Base-by-base conservation (phyloP, 1,140 invertebrate species). In the Scaptodrosophila lebanonensis region DNA sequence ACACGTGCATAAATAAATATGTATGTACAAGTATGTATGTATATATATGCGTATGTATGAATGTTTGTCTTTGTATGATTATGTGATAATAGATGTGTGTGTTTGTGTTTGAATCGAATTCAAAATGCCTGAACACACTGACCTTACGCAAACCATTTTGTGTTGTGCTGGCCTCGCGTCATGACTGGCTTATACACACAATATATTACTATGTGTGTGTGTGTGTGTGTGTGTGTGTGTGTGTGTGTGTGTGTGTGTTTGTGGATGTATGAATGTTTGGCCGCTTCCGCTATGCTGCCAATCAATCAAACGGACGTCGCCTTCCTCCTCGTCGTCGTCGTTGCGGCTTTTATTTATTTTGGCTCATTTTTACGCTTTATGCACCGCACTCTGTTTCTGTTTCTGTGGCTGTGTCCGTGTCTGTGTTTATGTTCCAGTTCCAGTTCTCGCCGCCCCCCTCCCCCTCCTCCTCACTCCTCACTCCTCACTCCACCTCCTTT, bases 351-450 rank as follows among this genome's bases (percentile, higher is more conserved):
- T 76, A 71, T 76, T 76, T 77, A 76, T 76, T 77, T 76, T 63
- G 71, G 62, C 52, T 77, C 61, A 77, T 75, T 75, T 75, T 75
- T 75, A 75, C 70, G 70, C 70, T 75, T 70, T 76, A 75, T 75
- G 70, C 65, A 66, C 71, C 59, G 66, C 66, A 43, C 60, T 51
- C 45, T 59, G 54, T 36, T 17, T 36, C 53, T 38, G 17, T 44
- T 6, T 8, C 13, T 58, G 39, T 48, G 42, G 35, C 17, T 32
- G 30, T 13, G 29, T 13, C 11, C 36, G 27, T 36, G 15, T 16
- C 16, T 17, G 16, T 39, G 8, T 43, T 18, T 17, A 43, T 39
- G 8, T 13, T 9, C 32, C 8, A 18, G 9, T 5, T 30, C 32
- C 3, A n/a, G 18, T 20, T 6, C 20, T 8, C 2, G 29, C 15